phyloP scores from a whole-genome alignment of 2,797 vertebrate genomes.

The Phalanger gymnotis region DNA sequence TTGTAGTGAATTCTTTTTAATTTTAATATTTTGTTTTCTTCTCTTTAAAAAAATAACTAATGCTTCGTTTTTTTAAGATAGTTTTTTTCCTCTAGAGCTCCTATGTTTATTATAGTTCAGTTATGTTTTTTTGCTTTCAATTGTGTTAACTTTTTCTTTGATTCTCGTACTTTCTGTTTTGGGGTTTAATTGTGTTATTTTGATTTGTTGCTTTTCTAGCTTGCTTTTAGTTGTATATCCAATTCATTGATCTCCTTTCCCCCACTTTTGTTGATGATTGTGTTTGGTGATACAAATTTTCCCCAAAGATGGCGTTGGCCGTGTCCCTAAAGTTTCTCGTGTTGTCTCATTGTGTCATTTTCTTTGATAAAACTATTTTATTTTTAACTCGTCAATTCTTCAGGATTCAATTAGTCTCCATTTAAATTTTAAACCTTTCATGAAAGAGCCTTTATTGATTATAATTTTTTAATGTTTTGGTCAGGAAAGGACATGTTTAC shows the following conservation, averaged over 20 bases:
- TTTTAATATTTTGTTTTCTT: not conserved
- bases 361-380: not conserved
- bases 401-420: not conserved
- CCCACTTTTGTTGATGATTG: not conserved
- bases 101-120: not conserved
- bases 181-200: not conserved
- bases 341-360: not conserved
- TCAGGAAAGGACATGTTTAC: not conserved
- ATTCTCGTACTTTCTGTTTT: not conserved
- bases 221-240: not conserved
- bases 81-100: not conserved
- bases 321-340: not conserved
- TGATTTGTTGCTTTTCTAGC: not conserved
- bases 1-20: not conserved
- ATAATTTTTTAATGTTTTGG: too few relatives aligned
- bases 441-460: not conserved
- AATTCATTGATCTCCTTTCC: not conserved
- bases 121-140: not conserved
- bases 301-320: not conserved
- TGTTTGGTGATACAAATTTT: not conserved
- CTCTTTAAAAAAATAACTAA: not conserved
- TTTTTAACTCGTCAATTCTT: not conserved
- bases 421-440: not conserved
- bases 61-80: not conserved
- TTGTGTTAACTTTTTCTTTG: not conserved